Evolutionary conservation across 2,797 vertebrate species (phyloP), one percentile per base, ranked within the genome.

Genomic region (Gallirallus australis): DNA sequence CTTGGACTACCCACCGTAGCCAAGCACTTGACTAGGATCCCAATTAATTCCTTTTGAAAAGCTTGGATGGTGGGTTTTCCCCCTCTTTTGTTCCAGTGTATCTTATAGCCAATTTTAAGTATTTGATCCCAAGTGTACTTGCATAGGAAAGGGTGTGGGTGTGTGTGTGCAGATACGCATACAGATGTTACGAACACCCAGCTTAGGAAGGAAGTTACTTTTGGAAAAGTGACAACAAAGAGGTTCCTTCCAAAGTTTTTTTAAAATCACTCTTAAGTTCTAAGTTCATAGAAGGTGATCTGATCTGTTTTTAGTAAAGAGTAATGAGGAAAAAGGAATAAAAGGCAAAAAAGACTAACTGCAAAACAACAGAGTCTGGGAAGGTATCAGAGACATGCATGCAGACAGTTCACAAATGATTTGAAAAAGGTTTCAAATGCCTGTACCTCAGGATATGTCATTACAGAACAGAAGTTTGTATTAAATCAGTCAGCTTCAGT

Each of bases 381-480:
- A 86, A 78, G 39, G 14, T 53, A 96, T 94, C 48, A 72, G 82
- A 54, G 52, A 35, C 2, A 9, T 30, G 30, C 42, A 72, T 60
- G 48, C 56, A 90, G 90, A 94, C n/a, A 66, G 53, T 54, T 52
- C 72, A 53, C 75, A 72, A 82, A 50, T 37, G 78, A 93, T 93
- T 69, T 72, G 73, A 56, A 61, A 87, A 88, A 86, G 21, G 14
- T 80, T 84, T 86, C 75, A 93, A 89, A 86, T 30, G 31, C 30
- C 57, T 76, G 45, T 75, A 80, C 69, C 94, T 92, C 73, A 90
- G 95, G 90, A 86, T 83, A 81, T 89, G 73, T 82, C 63, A 82
- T 73, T 96, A 96, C 7, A 15, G 78, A 86, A 86, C 21, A 82
- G 60, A 66, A 69, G 61, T 75, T 82, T 69, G 27, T 54, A 64